These are phyloP conservation scores for Gephyroberyx darwinii DNA, from an alignment of 2,797 vertebrate species.

Conservation along the genomic window DNA sequence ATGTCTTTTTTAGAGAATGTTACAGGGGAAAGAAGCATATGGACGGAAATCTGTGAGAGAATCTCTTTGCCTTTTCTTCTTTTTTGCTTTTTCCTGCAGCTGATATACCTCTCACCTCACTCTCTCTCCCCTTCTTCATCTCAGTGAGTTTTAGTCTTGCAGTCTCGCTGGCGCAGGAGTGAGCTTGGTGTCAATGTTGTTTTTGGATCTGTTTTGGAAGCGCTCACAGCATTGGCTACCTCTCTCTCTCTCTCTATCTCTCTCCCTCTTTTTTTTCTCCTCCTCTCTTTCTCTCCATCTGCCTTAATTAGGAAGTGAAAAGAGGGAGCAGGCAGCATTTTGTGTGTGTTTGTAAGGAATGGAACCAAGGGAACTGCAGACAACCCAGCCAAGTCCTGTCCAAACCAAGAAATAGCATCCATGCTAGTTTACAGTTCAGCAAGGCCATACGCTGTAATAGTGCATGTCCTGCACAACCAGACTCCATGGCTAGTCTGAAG, in stretches of 20 bases:
- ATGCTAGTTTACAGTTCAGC: constrained; percentile 47
- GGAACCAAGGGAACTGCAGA: constrained; percentile 41
- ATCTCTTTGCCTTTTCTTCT: not conserved
- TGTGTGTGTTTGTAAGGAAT: constrained; percentile 54
- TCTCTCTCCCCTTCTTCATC: not conserved
- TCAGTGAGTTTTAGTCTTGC: constrained; percentile 4
- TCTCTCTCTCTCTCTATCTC: constrained; percentile 5
- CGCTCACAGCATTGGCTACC: constrained; percentile 28
- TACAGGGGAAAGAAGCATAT: too few species aligned
- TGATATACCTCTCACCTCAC: not conserved
- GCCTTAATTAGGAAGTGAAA: constrained; percentile 78
- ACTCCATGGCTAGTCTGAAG: not conserved
- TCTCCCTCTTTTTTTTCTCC: not conserved
- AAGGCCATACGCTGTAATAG: constrained; percentile 14
- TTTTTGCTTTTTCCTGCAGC: not conserved
- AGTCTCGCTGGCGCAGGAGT: not conserved
- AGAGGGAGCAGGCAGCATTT: constrained; percentile 52
- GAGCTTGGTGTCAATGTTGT: constrained; percentile 21
- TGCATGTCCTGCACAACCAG: not conserved
- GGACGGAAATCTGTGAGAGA: not conserved
- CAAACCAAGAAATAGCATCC: constrained; percentile 40
- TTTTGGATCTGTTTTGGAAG: constrained; percentile 62
- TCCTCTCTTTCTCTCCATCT: constrained; percentile 37
- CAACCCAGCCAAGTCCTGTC: constrained; percentile 37
- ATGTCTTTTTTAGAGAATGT: not conserved